Conservation (phyloP, 1,140 invertebrate species). For the Heliconius melpomene region DNA sequence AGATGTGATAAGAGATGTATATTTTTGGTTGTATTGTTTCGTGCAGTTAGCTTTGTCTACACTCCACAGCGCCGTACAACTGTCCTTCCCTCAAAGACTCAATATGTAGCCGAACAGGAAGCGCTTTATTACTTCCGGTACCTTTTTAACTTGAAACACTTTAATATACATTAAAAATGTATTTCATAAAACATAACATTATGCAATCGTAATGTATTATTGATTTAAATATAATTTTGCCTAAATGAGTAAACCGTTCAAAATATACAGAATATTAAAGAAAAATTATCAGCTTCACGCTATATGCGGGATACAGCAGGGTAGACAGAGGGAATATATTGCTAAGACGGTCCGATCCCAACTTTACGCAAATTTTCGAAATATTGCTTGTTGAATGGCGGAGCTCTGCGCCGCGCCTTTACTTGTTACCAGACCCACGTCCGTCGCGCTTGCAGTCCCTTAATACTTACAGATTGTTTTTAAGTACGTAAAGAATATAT, state of each 20-base stretch:
- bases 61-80: background rate
- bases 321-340: no score
- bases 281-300: no score
- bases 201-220: background rate
- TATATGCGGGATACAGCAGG: no score
- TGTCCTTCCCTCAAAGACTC: background rate
- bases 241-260: background rate
- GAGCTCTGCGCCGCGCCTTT: no score
- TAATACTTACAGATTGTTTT: background rate
- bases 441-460: background rate
- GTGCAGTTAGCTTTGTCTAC: background rate
- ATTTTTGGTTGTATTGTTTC: background rate
- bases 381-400: no score
- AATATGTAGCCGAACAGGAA: background rate
- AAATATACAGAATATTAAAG: background rate
- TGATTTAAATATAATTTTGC: background rate
- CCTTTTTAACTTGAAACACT: background rate
- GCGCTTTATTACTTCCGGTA: constrained; percentile 7
- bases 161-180: constrained; percentile 6
- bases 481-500: background rate
- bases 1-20: background rate
- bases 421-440: no score
- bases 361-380: no score
- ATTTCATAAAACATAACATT: background rate
- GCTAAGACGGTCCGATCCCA: no score